A percentile compares a stretch with the other conserved stretches of the same genome.
phyloP scores from a whole-genome alignment of 2,113 vertebrate genomes.

The Entomyzon cyanotis region DNA sequence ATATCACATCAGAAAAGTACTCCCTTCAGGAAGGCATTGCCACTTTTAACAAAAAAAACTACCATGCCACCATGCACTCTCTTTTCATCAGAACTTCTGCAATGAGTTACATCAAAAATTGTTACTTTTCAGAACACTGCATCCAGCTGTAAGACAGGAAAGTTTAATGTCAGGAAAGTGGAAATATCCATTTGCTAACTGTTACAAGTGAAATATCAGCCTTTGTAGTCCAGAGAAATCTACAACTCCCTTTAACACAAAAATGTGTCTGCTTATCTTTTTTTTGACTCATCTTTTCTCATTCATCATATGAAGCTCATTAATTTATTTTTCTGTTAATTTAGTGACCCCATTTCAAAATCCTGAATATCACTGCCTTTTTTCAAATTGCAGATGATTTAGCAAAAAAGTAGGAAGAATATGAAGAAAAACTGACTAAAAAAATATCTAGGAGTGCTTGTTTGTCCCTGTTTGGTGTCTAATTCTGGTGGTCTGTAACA shows the following conservation, averaged over 20 bases:
- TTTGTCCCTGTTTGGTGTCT: background rate
- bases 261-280: background rate
- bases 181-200: background rate
- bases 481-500: background rate
- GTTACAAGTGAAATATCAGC: background rate
- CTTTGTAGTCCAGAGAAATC: background rate
- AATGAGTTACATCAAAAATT: background rate
- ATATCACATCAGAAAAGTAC: conserved; percentile 1
- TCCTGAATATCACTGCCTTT: background rate
- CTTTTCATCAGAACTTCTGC: background rate
- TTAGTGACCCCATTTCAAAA: background rate
- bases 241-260: background rate
- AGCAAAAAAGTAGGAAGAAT: background rate
- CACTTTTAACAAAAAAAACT: conserved; percentile 26
- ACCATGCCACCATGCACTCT: background rate
- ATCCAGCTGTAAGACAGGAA: background rate
- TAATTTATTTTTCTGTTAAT: background rate
- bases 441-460: background rate
- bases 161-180: background rate
- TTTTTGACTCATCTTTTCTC: background rate
- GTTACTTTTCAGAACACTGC: background rate
- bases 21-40: background rate
- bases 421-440: background rate
- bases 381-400: background rate
- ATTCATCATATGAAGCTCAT: background rate